A percentile compares a stretch with the other conserved stretches of the same genome.
Conservation (phyloP, 2,888 invertebrate genomes). For the Brachylomia viminalis region DNA sequence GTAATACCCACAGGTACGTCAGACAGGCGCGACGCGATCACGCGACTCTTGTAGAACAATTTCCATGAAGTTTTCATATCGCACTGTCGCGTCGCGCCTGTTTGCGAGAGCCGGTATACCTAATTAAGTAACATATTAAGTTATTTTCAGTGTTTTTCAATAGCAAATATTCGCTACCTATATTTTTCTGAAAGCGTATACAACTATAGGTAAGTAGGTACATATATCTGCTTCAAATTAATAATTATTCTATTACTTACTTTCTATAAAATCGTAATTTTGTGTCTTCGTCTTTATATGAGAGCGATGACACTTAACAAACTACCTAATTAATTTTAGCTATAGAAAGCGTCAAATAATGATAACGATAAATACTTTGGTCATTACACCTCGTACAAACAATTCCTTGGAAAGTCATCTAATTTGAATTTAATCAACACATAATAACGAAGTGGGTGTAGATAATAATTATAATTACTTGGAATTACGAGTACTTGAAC, state of each 20-base stretch:
- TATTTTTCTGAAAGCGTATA: not conserved
- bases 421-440: slow-evolving; percentile 48
- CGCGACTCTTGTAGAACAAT: no score
- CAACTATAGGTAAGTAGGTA: not conserved
- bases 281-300: not conserved
- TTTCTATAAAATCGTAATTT: not conserved
- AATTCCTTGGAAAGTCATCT: slow-evolving; percentile 40
- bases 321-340: slow-evolving; percentile 22
- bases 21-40: no score
- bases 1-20: not conserved
- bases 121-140: no score
- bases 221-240: not conserved
- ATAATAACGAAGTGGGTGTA: slow-evolving; percentile 19
- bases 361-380: slow-evolving; percentile 36
- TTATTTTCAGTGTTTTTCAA: no score
- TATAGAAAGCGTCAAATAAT: slow-evolving; percentile 33
- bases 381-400: slow-evolving; percentile 26
- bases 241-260: not conserved
- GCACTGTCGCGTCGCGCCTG: no score
- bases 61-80: no score
- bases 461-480: slow-evolving; percentile 25
- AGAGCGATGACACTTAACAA: slow-evolving; percentile 23
- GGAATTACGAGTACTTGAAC: slow-evolving; percentile 4
- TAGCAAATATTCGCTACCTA: not conserved
- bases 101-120: no score